Evolutionary conservation across 2,797 vertebrate species (phyloP), one percentile per base, ranked within the genome.

Genomic region (Phataginus tricuspis): DNA sequence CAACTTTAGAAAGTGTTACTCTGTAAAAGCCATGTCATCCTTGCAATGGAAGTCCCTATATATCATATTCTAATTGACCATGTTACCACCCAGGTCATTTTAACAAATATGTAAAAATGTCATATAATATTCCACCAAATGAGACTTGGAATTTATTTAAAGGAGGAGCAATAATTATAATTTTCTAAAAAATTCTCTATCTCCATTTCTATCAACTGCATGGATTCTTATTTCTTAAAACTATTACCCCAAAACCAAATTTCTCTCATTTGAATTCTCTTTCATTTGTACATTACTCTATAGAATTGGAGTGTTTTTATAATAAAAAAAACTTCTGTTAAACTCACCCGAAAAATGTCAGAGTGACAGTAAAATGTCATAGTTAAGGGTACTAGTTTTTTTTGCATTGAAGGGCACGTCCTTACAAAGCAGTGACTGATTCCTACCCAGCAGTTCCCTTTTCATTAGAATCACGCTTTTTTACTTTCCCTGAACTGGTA

Each of bases 11-110:
- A 98, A 97, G 68, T 37, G 72, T 92, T 97, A 96, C 78, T 98
- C 95, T 95, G 91, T 97, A 97, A 98, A 98, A 98, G 97, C 94
- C 90, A 91, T 83, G 94, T 87, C 97, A 82, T 94, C 75, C 80
- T 96, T 98, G 90, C 95, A 97, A 92, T 98, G 86, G 98, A 96
- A 98, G 96, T 49, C 79, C 90, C 85, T 83, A 84, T 34, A 94
- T 57, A 63, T 55, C 5, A n/a, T 86, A 51, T 69, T 77, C 31
- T 68, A 71, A 27, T 61, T 49, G 59, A 75, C 9, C 21, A 42
- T 59, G 45, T 13, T n/a, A 42, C 39, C 1, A 86, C 0, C 10
- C 87, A 15, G 57, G 14, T 37, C 1, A 91, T 34, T 18, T 53
- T 86, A 42, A 7, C 13, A 10, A 12, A 37, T 4, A 74, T 66